These are phyloP conservation scores for Zootoca vivipara DNA, from an alignment of 2,113 vertebrate species.

Conservation along the genomic window DNA sequence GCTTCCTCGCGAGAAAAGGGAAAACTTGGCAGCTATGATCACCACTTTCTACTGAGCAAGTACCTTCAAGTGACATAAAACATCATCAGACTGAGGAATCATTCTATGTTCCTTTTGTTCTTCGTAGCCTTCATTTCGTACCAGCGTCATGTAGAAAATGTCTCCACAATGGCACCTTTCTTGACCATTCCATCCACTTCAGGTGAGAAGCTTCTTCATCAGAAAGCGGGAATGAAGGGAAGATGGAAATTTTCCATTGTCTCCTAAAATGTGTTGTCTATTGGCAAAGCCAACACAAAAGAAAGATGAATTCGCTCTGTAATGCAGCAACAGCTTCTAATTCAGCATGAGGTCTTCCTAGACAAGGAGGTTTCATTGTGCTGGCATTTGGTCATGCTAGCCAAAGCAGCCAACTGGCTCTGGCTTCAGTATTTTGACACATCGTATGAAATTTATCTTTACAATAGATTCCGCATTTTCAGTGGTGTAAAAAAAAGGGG, in stretches of 20 bases:
- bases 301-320: conserved; percentile 47
- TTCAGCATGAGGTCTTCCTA: conserved; percentile 73
- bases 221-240: background rate
- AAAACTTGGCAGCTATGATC: no score
- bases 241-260: background rate
- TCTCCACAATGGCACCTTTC: background rate
- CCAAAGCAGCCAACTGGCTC: conserved; percentile 66
- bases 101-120: background rate
- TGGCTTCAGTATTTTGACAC: conserved; percentile 50
- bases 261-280: conserved; percentile 43
- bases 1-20: no score
- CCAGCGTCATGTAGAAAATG: conserved; percentile 4
- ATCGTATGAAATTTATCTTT: conserved; percentile 51
- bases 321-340: conserved; percentile 67
- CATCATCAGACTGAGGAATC: background rate
- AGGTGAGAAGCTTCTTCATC: conserved; percentile 16
- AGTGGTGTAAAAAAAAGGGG: background rate
- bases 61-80: background rate
- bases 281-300: conserved; percentile 34
- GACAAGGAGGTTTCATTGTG: conserved; percentile 55
- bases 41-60: conserved; percentile 1
- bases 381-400: conserved; percentile 65
- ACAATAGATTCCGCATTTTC: conserved; percentile 22
- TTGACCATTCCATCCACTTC: background rate
- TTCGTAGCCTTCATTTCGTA: background rate